Evolutionary conservation across 1,140 invertebrate species (phyloP), one percentile per base, ranked within the genome.

Genomic region (Delia radicum): DNA sequence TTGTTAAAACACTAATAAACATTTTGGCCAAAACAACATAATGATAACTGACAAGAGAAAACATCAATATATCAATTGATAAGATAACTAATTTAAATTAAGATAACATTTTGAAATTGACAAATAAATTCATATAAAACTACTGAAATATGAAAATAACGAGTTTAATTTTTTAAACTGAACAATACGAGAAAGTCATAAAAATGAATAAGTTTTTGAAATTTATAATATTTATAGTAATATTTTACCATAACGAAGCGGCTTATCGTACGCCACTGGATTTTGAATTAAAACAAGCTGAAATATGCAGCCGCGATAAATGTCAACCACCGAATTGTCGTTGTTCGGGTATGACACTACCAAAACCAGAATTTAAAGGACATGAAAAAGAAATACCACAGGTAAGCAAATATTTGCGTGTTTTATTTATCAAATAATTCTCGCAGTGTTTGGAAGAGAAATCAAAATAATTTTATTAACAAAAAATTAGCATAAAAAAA

Each of bases 261-360:
- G 65, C 65, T 3, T 69, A 5, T 24, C 65, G 65, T n/a, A 18
- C 8, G 12, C 65, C 65, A 5, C 12, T 21, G 3, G 65, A 33
- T 21, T 24, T 69, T 18, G 65, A 69, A 31, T 24, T 75, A 10
- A 85, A 75, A 33, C 72, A 78, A 31, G 84, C 84, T 0, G 79
- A 79, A n/a, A 18, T 61, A 0, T 85, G 84, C 37, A 76, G 67
- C 12, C 3, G 65, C 0, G 62, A 55, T 7, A 82, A 79, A 21
- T 90, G 89, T 78, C 79, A 85, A 33, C 79, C 87, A 2, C 89
- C 89, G 15, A 81, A 88, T 42, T 91, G 89, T 75, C 85, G 87
- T 28, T 90, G 90, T 78, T 87, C 87, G 26, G 81, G 80, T 15
- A 83, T 81, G 0, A 73, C 80, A 0, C 81, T 88, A 75, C 82